Percentiles rank a stretch among this genome's conserved stretches.
Evolutionary conservation across 2,797 vertebrate genomes (phyloP).

Genomic region (Ctenopoma kingsleyae): DNA sequence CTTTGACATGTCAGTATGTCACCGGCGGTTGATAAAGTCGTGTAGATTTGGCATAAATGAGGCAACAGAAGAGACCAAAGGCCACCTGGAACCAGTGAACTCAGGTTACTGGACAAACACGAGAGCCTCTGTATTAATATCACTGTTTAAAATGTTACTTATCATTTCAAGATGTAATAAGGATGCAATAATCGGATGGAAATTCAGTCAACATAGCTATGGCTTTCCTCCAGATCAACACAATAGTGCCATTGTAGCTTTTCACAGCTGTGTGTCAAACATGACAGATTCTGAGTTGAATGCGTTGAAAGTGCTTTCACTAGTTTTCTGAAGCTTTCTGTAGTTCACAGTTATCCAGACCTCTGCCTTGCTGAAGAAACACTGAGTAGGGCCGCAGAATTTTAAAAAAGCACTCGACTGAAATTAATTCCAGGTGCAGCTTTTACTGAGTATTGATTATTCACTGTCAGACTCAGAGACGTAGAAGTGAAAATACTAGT

Average conservation of each 20-base stretch:
- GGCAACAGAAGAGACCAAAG: background rate
- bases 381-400: background rate
- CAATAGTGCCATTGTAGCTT: background rate
- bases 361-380: background rate
- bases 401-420: background rate
- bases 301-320: background rate
- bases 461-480: background rate
- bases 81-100: background rate
- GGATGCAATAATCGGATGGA: background rate
- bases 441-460: background rate
- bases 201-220: too few species aligned
- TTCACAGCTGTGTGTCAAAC: background rate
- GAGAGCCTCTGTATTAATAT: background rate
- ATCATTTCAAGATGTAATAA: background rate
- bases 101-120: constrained; percentile 16
- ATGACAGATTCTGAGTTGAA: background rate
- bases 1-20: background rate
- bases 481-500: background rate
- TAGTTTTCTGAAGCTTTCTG: background rate
- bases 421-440: background rate
- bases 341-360: background rate
- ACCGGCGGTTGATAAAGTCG: background rate
- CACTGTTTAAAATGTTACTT: background rate
- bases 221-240: background rate
- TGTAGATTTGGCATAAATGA: constrained; percentile 3